Evolutionary conservation across 2,888 invertebrate genomes (phyloP), one percentile per base, ranked within the genome.

Genomic region (Boloria selene): DNA sequence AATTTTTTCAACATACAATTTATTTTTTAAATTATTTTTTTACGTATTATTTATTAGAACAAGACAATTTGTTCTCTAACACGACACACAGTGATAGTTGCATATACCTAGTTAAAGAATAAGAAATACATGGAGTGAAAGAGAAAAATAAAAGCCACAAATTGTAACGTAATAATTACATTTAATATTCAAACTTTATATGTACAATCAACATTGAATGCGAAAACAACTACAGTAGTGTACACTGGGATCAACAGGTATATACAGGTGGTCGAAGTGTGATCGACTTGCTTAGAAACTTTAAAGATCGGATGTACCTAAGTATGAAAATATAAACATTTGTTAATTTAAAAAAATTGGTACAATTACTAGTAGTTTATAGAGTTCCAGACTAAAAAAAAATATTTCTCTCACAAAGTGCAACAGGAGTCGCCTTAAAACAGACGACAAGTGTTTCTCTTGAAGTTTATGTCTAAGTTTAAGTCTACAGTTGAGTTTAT

Each of bases 151-250:
- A 83, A 84, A 76, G 65, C 47, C 60, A 26, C 55, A 17, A 63
- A 65, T 86, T 84, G 85, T 88, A 88, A 89, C 89, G 82, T 86
- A 84, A 82, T 88, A 86, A 84, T 88, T 84, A 84, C 64, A 64
- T 63, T 78, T 86, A 87, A 84, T 86, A 82, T 85, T 85, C 86
- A 90, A 86, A 87, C 79, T 82, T 86, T 85, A 84, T 89, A 88
- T 89, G 75, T 89, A 90, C 90, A 90, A 51, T 81, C 82, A 87
- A 88, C 89, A 87, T 85, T 77, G 80, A 86, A 83, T 79, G 82
- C 75, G 77, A 79, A 84, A 87, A 86, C 84, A 86, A 85, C 85
- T 87, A 89, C 84, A 78, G 79, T 77, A 81, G 82, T 78, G 77
- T 84, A 83, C 82, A 81, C 81, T 81, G 83, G 83, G 82, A 81